phyloP scores from a whole-genome alignment of 2,888 invertebrate genomes.

The Xiphydria camelus region DNA sequence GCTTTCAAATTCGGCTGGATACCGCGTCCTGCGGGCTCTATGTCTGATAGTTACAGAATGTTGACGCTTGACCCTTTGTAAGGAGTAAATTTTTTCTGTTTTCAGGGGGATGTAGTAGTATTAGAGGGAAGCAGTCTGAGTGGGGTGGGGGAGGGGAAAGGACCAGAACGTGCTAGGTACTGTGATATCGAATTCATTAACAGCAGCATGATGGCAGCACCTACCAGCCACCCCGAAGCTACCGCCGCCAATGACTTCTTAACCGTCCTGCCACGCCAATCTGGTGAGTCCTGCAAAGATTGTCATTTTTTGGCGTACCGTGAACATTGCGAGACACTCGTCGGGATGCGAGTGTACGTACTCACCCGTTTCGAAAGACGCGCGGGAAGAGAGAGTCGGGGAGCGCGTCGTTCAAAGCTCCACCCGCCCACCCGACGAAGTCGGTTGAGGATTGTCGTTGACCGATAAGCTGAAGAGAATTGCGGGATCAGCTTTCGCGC shows the following conservation, averaged over 20 bases:
- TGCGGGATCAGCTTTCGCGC: conserved; percentile 25
- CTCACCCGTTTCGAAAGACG: too few relatives aligned
- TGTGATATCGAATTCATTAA: conserved; percentile 59
- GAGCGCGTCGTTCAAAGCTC: too few relatives aligned
- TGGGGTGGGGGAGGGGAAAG: conserved; percentile 55
- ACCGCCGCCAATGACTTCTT: conserved; percentile 58
- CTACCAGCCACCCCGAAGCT: conserved; percentile 57
- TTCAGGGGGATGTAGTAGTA: conserved; percentile 58
- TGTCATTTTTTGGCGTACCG: too few relatives aligned
- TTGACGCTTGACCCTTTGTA: conserved; percentile 3
- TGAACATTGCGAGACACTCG: too few relatives aligned
- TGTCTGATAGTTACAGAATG: neutral
- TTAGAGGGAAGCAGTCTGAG: conserved; percentile 58
- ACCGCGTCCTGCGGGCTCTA: too few relatives aligned
- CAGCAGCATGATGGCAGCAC: conserved; percentile 56
- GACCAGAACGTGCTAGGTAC: conserved; percentile 58
- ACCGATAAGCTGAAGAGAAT: conserved; percentile 31
- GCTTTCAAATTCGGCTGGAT: too few relatives aligned
- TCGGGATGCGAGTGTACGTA: too few relatives aligned
- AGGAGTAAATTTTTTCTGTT: conserved; percentile 20
- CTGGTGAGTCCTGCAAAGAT: too few relatives aligned
- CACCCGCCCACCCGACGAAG: too few relatives aligned
- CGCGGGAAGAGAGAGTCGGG: too few relatives aligned
- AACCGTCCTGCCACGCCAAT: conserved; percentile 58
- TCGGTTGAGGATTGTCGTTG: too few relatives aligned